Conservation (phyloP, 2,888 invertebrate genomes). For the Prosopocoilus inquinatus region DNA sequence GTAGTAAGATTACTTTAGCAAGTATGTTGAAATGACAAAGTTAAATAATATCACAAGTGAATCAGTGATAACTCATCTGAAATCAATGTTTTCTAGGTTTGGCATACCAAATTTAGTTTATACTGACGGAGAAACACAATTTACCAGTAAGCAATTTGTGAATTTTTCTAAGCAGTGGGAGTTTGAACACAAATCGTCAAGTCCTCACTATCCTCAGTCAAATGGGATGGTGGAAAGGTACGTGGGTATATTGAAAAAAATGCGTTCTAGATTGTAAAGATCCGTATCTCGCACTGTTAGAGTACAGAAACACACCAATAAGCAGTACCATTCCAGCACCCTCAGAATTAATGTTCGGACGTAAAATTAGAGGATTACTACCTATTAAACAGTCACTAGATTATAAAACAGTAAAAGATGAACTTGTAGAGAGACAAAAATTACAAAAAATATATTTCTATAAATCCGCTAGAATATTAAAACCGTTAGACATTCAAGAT, state of each 20-base stretch:
- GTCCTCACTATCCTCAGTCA: neutral
- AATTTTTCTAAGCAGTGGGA: neutral
- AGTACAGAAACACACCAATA: neutral
- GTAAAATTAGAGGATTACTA: neutral
- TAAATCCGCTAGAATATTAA: too few relatives aligned
- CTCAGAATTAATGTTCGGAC: neutral
- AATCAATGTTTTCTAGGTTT: too few relatives aligned
- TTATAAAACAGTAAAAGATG: too few relatives aligned
- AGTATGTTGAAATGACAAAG: neutral
- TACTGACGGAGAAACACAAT: neutral
- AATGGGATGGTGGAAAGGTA: neutral
- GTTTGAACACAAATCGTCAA: neutral
- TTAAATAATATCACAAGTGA: neutral
- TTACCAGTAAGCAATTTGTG: neutral
- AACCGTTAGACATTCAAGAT: too few relatives aligned
- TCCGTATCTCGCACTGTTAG: neutral
- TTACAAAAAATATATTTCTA: too few relatives aligned
- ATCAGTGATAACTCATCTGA: neutral
- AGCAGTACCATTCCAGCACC: neutral
- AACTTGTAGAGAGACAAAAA: too few relatives aligned
- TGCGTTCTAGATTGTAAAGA: neutral
- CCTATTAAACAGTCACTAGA: too few relatives aligned
- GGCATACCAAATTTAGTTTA: neutral
- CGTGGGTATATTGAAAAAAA: neutral
- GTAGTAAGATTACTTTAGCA: neutral